phyloP scores from a whole-genome alignment of 2,113 vertebrate species.

The Gymnorhina tibicen region DNA sequence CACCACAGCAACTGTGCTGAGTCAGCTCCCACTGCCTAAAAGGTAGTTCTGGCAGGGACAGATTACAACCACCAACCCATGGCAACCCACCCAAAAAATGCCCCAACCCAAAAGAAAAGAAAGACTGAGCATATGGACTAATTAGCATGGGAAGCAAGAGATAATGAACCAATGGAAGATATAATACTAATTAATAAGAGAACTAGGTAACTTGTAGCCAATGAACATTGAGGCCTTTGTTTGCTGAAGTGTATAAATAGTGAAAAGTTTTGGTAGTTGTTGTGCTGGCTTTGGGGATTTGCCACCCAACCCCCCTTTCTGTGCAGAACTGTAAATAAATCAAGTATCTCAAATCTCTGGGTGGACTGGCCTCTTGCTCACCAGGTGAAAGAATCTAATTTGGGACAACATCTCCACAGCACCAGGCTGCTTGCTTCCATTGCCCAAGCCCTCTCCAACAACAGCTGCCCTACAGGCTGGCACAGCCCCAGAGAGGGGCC shows the following conservation, averaged over 20 bases:
- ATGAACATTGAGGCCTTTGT: background rate
- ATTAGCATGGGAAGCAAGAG: background rate
- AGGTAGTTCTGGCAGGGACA: background rate
- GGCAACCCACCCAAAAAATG: background rate
- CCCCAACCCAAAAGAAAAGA: background rate
- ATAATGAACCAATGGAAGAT: background rate
- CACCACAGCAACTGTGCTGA: background rate
- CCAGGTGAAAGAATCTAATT: background rate
- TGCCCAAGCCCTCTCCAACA: no score
- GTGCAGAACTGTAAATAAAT: background rate
- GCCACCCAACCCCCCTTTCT: background rate
- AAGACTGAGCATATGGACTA: background rate
- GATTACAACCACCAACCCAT: background rate
- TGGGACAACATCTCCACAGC: background rate
- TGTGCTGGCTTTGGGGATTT: background rate
- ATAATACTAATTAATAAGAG: background rate
- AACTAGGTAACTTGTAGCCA: background rate
- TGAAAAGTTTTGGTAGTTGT: background rate
- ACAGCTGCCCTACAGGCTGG: background rate
- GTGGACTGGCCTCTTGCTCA: background rate
- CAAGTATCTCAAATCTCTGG: background rate
- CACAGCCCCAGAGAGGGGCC: no score
- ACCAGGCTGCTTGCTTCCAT: background rate
- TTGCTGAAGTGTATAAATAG: background rate
- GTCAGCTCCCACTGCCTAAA: rapidly evolving